Evolutionary conservation across 2,888 invertebrate genomes (phyloP), one percentile per base, ranked within the genome.

Genomic region (Tanypteryx hageni): DNA sequence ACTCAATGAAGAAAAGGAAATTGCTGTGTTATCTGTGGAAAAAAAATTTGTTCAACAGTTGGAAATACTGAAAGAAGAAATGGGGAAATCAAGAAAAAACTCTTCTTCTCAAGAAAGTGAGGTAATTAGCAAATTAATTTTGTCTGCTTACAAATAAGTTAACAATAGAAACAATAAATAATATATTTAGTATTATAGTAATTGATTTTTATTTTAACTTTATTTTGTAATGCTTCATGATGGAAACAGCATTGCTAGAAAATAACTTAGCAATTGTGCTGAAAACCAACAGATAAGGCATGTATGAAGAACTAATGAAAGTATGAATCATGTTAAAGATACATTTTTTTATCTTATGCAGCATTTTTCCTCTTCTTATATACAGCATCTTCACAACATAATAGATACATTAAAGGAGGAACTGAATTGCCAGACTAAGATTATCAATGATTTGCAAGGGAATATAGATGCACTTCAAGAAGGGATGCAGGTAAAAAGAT

Each of bases 1-100:
- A 93, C 96, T 97, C 93, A 96, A 96, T 94, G 95, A 95, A 92
- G 97, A 97, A 94, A 97, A 97, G 94, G 96, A 96, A 94, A 96
- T 95, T 93, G 96, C 96, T 82, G 95, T 97, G 16, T 95, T 96
- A 92, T 94, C 96, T 84, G 96, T 97, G 95, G 96, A 97, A 95
- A 95, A 96, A 92, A 96, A 97, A 94, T 97, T 96, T 94, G 95
- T 96, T 14, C 95, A 96, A 0, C 95, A 95, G 94, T 95, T 95
- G 93, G 95, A 95, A 93, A 95, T 95, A 59, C 93, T 95, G 83
- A 95, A 95, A 93, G 95, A 95, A 92, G 95, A 96, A 93, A 95
- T 95, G 94, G 31, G 95, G 95, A 93, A 92, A 59, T 64, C 31
- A 8, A 44, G 44, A 1, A 44, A 44, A 44, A 64, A 27, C 11